Conservation (phyloP, 2,113 vertebrate genomes). For the Myotis lucifugus region DNA sequence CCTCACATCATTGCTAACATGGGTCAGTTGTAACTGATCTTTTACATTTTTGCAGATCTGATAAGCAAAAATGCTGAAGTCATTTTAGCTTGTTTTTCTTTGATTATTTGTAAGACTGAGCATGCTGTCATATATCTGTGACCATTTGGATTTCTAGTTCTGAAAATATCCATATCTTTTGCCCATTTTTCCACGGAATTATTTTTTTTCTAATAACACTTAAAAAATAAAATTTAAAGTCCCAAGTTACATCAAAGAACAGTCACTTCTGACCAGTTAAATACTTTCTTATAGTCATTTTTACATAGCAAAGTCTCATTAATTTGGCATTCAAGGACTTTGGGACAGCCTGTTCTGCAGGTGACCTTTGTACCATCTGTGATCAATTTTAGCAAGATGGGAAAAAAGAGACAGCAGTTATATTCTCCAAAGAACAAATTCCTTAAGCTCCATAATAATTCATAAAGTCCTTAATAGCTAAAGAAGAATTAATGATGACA, state of each 20-base stretch:
- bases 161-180: not conserved
- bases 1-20: not conserved
- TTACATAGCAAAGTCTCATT: constrained; percentile 33
- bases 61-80: not conserved
- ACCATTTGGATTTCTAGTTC: constrained; percentile 28
- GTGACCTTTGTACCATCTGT: constrained; percentile 65
- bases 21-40: not conserved
- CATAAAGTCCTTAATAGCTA: not conserved
- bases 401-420: not conserved
- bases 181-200: not conserved
- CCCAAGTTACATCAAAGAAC: constrained; percentile 30
- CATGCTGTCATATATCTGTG: not conserved
- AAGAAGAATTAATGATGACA: constrained; percentile 40
- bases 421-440: constrained; percentile 50
- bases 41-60: constrained; percentile 40
- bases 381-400: constrained; percentile 61
- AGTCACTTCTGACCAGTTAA: constrained; percentile 15
- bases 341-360: constrained; percentile 24
- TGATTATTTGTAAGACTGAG: constrained; percentile 16
- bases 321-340: constrained; percentile 57
- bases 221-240: constrained; percentile 40
- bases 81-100: constrained; percentile 15
- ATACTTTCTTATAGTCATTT: constrained; percentile 47
- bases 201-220: not conserved
- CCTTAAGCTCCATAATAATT: not conserved